Percentiles rank a stretch among this genome's conserved stretches.
These are phyloP conservation scores for Thunnus thynnus DNA, from an alignment of 2,113 vertebrate genomes.

Conservation along the genomic window DNA sequence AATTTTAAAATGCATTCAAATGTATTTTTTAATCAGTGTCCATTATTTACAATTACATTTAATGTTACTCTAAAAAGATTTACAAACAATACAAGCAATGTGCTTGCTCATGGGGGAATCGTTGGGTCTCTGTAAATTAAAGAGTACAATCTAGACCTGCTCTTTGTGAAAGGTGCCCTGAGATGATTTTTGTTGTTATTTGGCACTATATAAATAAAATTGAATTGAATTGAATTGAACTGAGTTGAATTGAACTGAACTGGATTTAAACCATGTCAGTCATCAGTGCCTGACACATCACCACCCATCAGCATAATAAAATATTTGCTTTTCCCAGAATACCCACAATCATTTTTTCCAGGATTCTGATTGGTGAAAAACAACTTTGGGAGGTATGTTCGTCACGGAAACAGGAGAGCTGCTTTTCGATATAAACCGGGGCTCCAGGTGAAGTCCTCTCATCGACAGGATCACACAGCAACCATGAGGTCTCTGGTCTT, in stretches of 20 bases:
- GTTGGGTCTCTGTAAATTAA: too few species aligned
- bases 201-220: too few species aligned
- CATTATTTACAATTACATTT: not conserved
- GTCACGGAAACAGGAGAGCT: not conserved
- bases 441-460: conserved; percentile 13
- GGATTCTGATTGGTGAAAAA: conserved; percentile 23
- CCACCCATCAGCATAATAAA: not conserved
- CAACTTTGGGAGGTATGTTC: conserved; percentile 3
- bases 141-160: too few species aligned
- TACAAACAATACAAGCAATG: not conserved
- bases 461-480: conserved; percentile 63
- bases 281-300: too few species aligned
- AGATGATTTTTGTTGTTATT: too few species aligned
- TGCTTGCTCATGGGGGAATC: too few species aligned
- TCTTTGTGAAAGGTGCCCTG: too few species aligned
- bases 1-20: not conserved
- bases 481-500: conserved; percentile 83
- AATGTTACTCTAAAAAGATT: not conserved
- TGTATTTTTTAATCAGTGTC: not conserved
- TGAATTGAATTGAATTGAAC: too few species aligned
- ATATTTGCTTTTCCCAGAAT: too few species aligned
- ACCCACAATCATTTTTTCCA: not conserved
- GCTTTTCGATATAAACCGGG: conserved; percentile 43
- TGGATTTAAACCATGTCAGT: not conserved
- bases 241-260: too few species aligned